phyloP scores from a whole-genome alignment of 2,113 vertebrate species.

The Cochlearius cochlearius region DNA sequence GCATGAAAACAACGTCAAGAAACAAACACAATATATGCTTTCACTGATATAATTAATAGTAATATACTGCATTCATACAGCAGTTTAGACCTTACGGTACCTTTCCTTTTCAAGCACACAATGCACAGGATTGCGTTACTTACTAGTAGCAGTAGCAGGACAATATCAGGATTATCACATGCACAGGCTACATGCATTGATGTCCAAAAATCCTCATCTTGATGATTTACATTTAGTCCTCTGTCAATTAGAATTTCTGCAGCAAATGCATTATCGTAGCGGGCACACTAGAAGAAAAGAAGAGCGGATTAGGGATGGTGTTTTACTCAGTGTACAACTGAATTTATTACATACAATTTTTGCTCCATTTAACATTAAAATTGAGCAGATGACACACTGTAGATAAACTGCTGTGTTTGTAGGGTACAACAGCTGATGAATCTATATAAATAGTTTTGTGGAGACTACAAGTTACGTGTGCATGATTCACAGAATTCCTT shows the following conservation, averaged over 20 bases:
- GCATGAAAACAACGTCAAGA: not conserved
- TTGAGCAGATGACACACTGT: not conserved
- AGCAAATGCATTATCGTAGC: conserved; percentile 90
- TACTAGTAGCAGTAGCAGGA: conserved; percentile 89
- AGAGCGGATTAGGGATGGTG: not conserved
- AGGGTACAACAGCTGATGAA: not conserved
- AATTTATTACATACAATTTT: not conserved
- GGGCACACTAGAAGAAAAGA: conserved; percentile 83
- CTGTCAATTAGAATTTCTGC: conserved; percentile 90
- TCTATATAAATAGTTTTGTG: not conserved
- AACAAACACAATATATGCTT: not conserved
- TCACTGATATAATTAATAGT: not conserved
- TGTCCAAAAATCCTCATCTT: conserved; percentile 95
- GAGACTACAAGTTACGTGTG: not conserved
- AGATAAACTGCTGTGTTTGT: not conserved
- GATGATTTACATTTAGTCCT: conserved; percentile 89
- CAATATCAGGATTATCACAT: conserved; percentile 88
- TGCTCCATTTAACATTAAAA: not conserved
- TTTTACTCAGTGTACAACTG: not conserved
- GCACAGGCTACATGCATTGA: conserved; percentile 91
- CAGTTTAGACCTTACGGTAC: not conserved
- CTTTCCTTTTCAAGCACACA: not conserved
- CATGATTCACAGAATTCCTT: not conserved
- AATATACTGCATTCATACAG: not conserved
- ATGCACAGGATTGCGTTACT: conserved; percentile 37